Conservation (phyloP, 2,113 vertebrate genomes). For the Meleagris gallopavo region DNA sequence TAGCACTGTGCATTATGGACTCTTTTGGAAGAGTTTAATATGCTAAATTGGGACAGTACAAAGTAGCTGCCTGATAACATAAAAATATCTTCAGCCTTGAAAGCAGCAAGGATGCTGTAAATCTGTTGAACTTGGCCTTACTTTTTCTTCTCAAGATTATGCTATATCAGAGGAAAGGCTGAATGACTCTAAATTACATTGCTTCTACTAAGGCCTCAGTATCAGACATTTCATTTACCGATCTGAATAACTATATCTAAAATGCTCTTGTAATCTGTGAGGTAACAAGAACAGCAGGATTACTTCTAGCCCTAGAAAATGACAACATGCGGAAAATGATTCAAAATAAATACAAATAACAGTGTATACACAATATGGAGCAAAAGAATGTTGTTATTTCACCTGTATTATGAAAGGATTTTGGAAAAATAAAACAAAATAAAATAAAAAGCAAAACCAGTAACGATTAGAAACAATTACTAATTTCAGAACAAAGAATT, state of each 20-base stretch:
- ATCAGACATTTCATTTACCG: background rate
- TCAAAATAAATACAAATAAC: background rate
- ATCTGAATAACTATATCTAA: background rate
- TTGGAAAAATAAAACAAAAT: background rate
- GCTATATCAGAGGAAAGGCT: background rate
- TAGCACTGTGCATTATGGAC: background rate
- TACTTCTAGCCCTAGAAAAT: background rate
- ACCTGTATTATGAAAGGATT: background rate
- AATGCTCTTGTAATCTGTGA: background rate
- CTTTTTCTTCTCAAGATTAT: background rate
- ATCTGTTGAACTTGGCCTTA: background rate
- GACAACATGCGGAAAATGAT: background rate
- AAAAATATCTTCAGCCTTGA: background rate
- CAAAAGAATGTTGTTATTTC: background rate
- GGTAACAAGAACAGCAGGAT: background rate
- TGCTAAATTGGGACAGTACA: background rate
- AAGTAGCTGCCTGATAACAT: background rate
- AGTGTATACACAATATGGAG: background rate
- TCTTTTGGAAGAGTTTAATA: background rate
- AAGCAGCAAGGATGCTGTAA: background rate
- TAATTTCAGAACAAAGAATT: background rate
- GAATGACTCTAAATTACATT: background rate
- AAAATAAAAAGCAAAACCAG: background rate
- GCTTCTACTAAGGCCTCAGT: background rate
- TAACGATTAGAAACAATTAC: background rate